A percentile compares a stretch with the other conserved stretches of the same genome.
Evolutionary conservation across 2,797 vertebrate genomes (phyloP).

Genomic region (Enteromius trimaculatus): DNA sequence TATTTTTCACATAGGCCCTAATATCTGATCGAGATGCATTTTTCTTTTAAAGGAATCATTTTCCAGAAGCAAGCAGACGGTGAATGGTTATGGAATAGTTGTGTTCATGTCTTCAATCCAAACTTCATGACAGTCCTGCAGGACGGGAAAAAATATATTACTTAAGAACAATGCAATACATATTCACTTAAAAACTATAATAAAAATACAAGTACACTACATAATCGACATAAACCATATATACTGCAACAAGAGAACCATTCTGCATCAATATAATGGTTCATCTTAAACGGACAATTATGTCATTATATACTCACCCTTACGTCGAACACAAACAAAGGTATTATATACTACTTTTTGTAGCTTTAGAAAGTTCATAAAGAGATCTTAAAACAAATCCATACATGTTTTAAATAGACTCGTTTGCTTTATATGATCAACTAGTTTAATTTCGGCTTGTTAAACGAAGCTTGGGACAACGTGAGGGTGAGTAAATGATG

Average conservation of each 20-base stretch:
- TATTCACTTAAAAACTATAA: neutral
- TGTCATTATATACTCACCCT: too few relatives aligned
- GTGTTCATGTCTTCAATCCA: slow-evolving; percentile 22
- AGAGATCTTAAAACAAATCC: too few relatives aligned
- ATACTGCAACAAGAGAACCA: neutral
- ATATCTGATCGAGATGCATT: neutral
- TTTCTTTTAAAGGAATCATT: slow-evolving; percentile 2
- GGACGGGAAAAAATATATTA: neutral
- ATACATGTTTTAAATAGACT: too few relatives aligned
- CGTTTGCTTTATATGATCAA: too few relatives aligned
- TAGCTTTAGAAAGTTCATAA: too few relatives aligned
- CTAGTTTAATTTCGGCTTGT: too few relatives aligned
- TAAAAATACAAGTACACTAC: neutral
- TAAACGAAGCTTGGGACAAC: too few relatives aligned
- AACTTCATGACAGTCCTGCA: slow-evolving; percentile 74
- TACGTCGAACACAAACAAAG: too few relatives aligned
- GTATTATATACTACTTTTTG: too few relatives aligned
- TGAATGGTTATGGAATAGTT: neutral
- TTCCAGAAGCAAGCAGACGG: slow-evolving; percentile 12
- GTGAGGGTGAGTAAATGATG: too few relatives aligned
- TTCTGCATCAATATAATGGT: neutral
- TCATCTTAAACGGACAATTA: too few relatives aligned
- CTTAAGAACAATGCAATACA: neutral
- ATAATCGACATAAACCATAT: neutral
- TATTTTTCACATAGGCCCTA: neutral